These are phyloP conservation scores for Neomonachus schauinslandi DNA, from an alignment of 2,113 vertebrate genomes.

Conservation along the genomic window DNA sequence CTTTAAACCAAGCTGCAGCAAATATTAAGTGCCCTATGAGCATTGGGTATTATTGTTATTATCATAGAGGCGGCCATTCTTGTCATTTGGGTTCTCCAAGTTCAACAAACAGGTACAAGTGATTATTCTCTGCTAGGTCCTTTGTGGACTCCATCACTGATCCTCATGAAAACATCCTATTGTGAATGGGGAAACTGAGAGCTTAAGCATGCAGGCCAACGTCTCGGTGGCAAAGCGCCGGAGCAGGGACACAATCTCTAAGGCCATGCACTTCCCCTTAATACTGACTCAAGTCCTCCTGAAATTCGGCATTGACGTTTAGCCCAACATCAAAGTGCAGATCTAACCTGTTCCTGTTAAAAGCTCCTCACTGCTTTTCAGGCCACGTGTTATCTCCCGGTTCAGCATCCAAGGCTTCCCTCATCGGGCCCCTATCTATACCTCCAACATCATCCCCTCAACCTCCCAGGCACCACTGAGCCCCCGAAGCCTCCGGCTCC, in stretches of 20 bases:
- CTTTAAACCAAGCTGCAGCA: not conserved
- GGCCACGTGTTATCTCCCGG: not conserved
- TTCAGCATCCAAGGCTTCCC: not conserved
- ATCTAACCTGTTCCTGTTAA: not conserved
- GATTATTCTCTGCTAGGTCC: not conserved
- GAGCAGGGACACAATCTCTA: not conserved
- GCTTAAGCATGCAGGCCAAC: not conserved
- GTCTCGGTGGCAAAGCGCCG: not conserved
- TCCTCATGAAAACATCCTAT: not conserved
- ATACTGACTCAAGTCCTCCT: not conserved
- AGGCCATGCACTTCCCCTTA: not conserved
- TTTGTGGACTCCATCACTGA: not conserved
- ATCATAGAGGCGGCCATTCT: not conserved
- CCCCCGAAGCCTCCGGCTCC: not conserved
- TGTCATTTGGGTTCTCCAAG: not conserved
- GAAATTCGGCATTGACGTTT: not conserved
- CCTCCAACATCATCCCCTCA: fast-evolving
- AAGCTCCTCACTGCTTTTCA: not conserved
- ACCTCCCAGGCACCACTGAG: not conserved
- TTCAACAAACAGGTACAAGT: not conserved
- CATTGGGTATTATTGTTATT: not conserved
- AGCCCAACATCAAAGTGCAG: not conserved
- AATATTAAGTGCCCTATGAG: not conserved
- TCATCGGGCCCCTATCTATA: not conserved
- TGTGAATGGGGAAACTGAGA: not conserved